Conservation (phyloP, 2,888 invertebrate species). For the Toxonevra muliebris region DNA sequence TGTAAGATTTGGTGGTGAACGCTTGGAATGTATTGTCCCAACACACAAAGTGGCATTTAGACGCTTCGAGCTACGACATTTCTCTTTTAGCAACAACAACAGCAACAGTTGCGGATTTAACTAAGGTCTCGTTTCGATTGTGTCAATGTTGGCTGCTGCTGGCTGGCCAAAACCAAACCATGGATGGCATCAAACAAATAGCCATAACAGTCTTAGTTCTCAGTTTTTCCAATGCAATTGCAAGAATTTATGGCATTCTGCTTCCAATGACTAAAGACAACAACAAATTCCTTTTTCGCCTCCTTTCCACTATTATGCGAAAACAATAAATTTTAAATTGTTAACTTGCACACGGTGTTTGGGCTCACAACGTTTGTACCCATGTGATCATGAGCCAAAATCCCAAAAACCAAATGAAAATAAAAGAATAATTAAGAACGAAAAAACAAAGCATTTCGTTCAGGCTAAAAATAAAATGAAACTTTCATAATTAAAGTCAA, state of each 20-base stretch:
- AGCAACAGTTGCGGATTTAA: slow-evolving; percentile 33
- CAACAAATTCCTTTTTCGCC: slow-evolving; percentile 42
- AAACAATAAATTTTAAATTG: slow-evolving; percentile 17
- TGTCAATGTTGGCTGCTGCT: too few relatives aligned
- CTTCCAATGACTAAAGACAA: slow-evolving; percentile 48
- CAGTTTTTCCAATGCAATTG: slow-evolving; percentile 41
- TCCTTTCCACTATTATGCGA: background rate
- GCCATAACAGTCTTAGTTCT: slow-evolving; percentile 17
- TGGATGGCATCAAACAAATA: slow-evolving; percentile 35
- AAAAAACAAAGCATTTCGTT: too few relatives aligned
- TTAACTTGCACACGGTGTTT: slow-evolving; percentile 6
- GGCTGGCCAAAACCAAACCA: too few relatives aligned
- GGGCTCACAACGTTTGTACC: background rate
- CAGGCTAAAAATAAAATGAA: too few relatives aligned
- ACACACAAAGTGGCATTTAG: slow-evolving; percentile 23
- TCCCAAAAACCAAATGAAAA: too few relatives aligned
- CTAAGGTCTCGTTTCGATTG: too few relatives aligned
- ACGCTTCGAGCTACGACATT: slow-evolving; percentile 17
- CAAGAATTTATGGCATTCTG: slow-evolving; percentile 56
- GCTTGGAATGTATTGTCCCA: slow-evolving; percentile 23
- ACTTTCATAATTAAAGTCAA: too few relatives aligned
- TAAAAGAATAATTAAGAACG: too few relatives aligned
- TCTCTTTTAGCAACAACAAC: background rate
- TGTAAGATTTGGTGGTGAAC: background rate
- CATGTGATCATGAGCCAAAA: too few relatives aligned